phyloP scores from a whole-genome alignment of 37 sponge, comb jelly and placozoan genomes.

The Oopsacas minuta region DNA sequence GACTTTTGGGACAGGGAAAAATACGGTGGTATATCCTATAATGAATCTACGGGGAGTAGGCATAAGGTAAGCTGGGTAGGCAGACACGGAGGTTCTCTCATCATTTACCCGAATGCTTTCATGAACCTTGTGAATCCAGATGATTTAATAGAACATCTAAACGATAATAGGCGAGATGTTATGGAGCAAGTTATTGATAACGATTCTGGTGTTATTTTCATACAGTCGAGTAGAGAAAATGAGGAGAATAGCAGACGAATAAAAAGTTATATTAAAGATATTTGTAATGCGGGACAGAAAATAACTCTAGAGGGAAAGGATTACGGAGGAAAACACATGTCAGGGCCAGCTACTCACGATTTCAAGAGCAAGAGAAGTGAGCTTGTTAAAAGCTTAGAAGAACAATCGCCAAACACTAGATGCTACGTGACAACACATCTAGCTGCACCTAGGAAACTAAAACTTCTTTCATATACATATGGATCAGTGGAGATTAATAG shows the following conservation, averaged over 20 bases:
- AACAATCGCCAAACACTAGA: background rate
- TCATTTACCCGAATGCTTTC: conserved; percentile 38
- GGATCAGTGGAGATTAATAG: conserved; percentile 43
- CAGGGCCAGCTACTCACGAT: background rate
- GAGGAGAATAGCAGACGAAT: background rate
- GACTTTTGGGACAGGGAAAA: conserved; percentile 63
- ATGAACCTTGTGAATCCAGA: conserved; percentile 1
- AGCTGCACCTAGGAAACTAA: background rate
- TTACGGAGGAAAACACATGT: background rate
- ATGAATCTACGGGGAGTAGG: conserved; percentile 25
- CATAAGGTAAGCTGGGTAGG: conserved; percentile 54
- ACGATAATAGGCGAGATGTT: conserved; percentile 20
- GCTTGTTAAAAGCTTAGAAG: background rate
- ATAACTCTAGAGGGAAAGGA: background rate
- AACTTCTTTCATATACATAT: conserved; percentile 31
- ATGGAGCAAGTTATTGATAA: background rate
- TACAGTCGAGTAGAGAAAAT: background rate
- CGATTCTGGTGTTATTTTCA: background rate
- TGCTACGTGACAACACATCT: background rate
- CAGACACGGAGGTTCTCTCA: conserved; percentile 34
- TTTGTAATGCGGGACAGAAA: conserved; percentile 3
- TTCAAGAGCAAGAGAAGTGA: background rate
- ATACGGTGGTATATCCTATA: conserved; percentile 47
- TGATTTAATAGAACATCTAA: conserved; percentile 49
- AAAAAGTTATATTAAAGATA: background rate